Base-by-base conservation (phyloP, 1,140 invertebrate species). In the Batillaria attramentaria region DNA sequence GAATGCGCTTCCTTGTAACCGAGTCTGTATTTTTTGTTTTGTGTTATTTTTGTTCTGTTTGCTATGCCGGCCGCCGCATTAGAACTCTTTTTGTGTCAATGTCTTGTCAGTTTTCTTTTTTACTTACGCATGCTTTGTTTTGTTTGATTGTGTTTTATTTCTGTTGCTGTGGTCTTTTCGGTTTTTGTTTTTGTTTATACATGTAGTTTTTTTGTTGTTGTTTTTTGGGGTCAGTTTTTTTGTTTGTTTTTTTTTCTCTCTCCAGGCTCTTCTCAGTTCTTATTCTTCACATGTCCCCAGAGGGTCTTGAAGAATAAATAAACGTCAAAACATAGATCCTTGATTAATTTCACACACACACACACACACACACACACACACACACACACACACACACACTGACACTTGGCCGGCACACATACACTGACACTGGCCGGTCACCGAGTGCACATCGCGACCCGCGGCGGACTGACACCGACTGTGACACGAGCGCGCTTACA, bases 371-470 rank as follows among this genome's bases (percentile, higher is more conserved):
- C 57, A 62, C 57, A 10, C 6, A 62, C 8, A 62, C 57, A 8
- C 8, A 62, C 57, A 62, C 57, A 10, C 8, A 62, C 31, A n/a
- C 57, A 62, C 57, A 62, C 57, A 62, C 57, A 62, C 57, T 13
- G 13, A 13, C 57, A 62, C 28, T 5, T n/a, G n/a, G n/a, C n/a
- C n/a, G n/a, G n/a, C 57, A 16, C 5, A 62, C 20, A n/a, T 16
- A 16, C 6, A 62, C 57, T n/a, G 57, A 28, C 28, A 28, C 28
- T 13, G 28, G n/a, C 13, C n/a, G 6, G 28, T 28, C 57, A 28
- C 13, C 31, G 5, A 28, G 13, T 6, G 6, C 28, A 10, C 28
- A 5, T n/a, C 5, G 8, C 31, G 5, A n/a, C 57, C 6, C 13
- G 6, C 13, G 20, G 8, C 6, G 20, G 6, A 6, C 31, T 6